phyloP scores from a whole-genome alignment of 1,140 invertebrate genomes.

The Diachasmimorpha longicaudata region DNA sequence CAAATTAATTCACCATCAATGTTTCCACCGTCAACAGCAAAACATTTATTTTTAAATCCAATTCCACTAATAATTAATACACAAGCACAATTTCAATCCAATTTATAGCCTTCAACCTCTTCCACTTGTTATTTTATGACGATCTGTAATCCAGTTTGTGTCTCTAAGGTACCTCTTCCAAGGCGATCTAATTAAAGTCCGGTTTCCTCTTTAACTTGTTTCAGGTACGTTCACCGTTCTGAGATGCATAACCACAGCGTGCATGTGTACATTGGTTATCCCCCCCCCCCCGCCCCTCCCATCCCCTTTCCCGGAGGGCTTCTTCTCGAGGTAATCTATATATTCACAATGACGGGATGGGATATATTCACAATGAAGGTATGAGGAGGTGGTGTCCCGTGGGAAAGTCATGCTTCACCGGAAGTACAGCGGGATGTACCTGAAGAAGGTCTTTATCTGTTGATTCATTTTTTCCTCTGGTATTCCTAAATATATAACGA shows the following conservation, averaged over 20 bases:
- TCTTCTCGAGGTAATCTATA: neutral
- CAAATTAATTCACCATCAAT: neutral
- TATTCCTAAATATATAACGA: too few relatives aligned
- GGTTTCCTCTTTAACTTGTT: conserved; percentile 4
- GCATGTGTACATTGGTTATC: neutral
- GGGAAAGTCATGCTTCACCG: conserved; percentile 18
- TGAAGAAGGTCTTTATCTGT: neutral
- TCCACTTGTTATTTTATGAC: neutral
- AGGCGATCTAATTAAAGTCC: conserved; percentile 14
- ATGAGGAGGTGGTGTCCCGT: neutral
- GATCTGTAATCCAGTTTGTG: conserved; percentile 7
- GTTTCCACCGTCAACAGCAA: neutral
- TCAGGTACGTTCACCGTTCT: neutral
- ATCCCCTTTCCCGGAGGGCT: too few relatives aligned
- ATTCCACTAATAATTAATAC: neutral
- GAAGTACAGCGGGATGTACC: conserved; percentile 7
- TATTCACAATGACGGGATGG: neutral
- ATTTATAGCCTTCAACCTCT: neutral
- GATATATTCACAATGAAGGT: neutral
- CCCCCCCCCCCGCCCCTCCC: too few relatives aligned
- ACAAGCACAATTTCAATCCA: neutral
- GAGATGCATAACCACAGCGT: neutral
- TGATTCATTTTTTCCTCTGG: neutral
- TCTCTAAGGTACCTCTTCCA: neutral
- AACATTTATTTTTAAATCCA: neutral